Evolutionary conservation across 1,140 invertebrate species (phyloP).

Genomic region (Ectropis grisescens): DNA sequence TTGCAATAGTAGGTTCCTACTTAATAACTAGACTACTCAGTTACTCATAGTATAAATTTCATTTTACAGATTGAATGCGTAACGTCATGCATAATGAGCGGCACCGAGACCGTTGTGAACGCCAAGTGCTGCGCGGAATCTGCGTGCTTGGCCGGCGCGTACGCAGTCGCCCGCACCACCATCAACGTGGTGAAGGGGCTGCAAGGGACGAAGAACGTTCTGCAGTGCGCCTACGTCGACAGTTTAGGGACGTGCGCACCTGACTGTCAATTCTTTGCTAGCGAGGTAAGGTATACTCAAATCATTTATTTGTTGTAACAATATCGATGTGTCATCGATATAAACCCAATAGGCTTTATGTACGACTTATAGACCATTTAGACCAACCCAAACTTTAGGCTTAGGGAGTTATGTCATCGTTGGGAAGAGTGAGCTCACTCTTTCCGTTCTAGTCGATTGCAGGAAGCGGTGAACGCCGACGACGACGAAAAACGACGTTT

Average conservation of each 20-base stretch:
- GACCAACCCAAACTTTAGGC: no score
- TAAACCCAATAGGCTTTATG: no score
- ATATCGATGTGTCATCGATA: no score
- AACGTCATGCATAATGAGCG: slow-evolving; percentile 53
- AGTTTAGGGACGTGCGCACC: slow-evolving; percentile 42
- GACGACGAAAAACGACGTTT: no score
- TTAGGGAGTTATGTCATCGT: no score
- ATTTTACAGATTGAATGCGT: slow-evolving; percentile 48
- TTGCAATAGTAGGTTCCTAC: no score
- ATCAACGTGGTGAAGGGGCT: slow-evolving; percentile 70
- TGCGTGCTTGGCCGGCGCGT: slow-evolving; percentile 65
- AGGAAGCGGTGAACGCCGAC: no score
- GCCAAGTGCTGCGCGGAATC: slow-evolving; percentile 40
- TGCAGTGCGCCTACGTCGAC: slow-evolving; percentile 72
- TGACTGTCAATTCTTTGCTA: slow-evolving; percentile 49
- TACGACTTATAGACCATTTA: no score
- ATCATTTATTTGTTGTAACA: not conserved
- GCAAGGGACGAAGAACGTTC: slow-evolving; percentile 54
- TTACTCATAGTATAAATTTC: no score
- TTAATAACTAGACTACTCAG: no score
- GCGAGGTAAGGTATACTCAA: slow-evolving; percentile 26
- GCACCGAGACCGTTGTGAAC: slow-evolving; percentile 33
- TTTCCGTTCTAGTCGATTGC: no score
- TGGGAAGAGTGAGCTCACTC: no score
- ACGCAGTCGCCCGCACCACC: slow-evolving; percentile 71